Conservation (phyloP, 2,797 vertebrate genomes). For the Acanthopagrus latus region DNA sequence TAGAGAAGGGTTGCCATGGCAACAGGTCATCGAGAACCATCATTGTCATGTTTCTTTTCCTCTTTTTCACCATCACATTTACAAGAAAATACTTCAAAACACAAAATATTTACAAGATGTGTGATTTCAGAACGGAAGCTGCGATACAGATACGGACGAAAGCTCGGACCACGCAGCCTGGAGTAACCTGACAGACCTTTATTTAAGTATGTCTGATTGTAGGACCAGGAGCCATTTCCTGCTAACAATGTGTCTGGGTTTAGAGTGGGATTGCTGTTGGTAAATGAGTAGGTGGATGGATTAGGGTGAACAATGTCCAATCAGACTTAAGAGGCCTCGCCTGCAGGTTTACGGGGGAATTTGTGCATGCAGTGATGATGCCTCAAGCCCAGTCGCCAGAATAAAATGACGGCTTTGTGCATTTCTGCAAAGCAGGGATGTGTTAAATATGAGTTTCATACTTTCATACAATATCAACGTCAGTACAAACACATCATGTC, state of each 20-base stretch:
- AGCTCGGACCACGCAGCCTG: neutral
- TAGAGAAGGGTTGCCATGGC: conserved; percentile 82
- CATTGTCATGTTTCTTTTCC: conserved; percentile 68
- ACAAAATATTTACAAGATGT: conserved; percentile 48
- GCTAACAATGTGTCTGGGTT: conserved; percentile 53
- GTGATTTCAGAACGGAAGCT: conserved; percentile 51
- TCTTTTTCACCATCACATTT: conserved; percentile 29
- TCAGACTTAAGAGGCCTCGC: conserved; percentile 60
- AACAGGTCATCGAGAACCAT: conserved; percentile 80
- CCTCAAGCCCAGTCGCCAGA: too few species aligned
- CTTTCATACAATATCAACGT: too few species aligned
- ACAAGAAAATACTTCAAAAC: conserved; percentile 48
- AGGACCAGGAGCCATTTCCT: conserved; percentile 55
- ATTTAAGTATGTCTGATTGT: conserved; percentile 51
- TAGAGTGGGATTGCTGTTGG: conserved; percentile 59
- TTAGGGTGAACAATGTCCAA: conserved; percentile 72
- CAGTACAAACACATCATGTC: too few species aligned
- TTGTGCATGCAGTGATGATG: conserved; percentile 45
- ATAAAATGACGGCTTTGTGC: too few species aligned
- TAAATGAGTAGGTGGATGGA: conserved; percentile 65
- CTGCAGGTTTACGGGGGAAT: conserved; percentile 42
- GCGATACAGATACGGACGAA: conserved; percentile 7
- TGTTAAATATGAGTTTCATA: too few species aligned
- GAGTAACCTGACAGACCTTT: conserved; percentile 45
- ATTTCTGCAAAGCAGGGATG: too few species aligned